Base-by-base conservation (phyloP, 2,113 vertebrate genomes). In the Limanda limanda region DNA sequence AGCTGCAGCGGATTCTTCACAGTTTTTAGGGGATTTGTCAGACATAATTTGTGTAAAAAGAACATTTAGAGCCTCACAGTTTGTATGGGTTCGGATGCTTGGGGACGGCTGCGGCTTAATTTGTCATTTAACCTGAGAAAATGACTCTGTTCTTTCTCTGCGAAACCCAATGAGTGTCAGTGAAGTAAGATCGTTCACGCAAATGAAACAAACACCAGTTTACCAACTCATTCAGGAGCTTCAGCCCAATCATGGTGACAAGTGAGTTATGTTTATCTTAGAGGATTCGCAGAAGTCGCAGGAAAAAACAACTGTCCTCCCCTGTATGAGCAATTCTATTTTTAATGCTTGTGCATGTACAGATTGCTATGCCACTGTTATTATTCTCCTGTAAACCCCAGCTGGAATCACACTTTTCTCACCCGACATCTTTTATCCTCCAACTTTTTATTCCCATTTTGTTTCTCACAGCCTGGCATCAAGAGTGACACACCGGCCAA, bases 351-450 rank as follows among this genome's bases (percentile, higher is more conserved):
- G 35, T 63, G 31, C 35, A 21, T 64, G 21, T 10, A 69, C 25
- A 64, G 37, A 71, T 17, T 40, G 24, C 65, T 68, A 85, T 83
- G 74, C 71, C 63, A 17, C 58, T 63, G 59, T 80, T 80, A 55
- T 83, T 83, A 61, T 78, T 75, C 56, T 71, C 60, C 23, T 66
- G 48, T 69, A 77, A 88, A 83, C 83, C 73, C 58, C 35, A 21
- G 31, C 61, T 66, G 64, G 40, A 73, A 71, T 84, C 67, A 78
- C 18, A 24, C 6, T 37, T 18, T 21, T 57, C 40, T 61, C 12
- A n/a, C 23, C 8, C 58, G 55, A 27, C 37, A 48, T 86, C 54
- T 57, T 73, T 45, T 37, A 18, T 42, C 23, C 70, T 25, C 23
- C 23, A 15, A 13, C 52, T 25, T 47, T 20, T 15, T 5, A 11